phyloP scores from a whole-genome alignment of 2,888 invertebrate species.

The Xylota segnis region DNA sequence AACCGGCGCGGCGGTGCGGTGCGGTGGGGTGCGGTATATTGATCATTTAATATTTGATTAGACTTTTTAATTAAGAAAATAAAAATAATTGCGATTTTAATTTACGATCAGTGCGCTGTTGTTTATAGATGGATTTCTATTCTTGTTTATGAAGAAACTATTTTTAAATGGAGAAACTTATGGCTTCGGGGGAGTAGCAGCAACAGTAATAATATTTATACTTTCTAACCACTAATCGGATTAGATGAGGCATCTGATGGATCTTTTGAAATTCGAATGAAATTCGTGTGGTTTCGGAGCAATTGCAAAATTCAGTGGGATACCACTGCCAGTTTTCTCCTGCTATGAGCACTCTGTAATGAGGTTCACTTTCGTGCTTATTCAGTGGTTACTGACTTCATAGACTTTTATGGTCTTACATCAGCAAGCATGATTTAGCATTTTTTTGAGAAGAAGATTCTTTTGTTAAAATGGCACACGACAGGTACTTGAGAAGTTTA shows the following conservation, averaged over 20 bases:
- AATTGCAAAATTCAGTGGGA: background rate
- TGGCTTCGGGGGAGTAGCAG: background rate
- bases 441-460: no score
- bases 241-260: background rate
- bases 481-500: no score
- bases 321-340: background rate
- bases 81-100: constrained; percentile 7
- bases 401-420: no score
- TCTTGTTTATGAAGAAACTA: constrained; percentile 1
- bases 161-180: background rate
- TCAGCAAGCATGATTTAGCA: no score
- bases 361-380: no score
- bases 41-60: constrained; percentile 14
- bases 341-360: no score
- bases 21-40: constrained; percentile 2
- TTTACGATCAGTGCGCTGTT: background rate
- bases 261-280: background rate
- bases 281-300: background rate
- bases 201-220: background rate
- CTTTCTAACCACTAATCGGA: background rate
- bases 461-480: no score
- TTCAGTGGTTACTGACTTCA: no score
- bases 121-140: constrained; percentile 1
- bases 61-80: constrained; percentile 21
- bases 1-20: no score